A percentile compares a stretch with the other conserved stretches of the same genome.
Conservation (phyloP, 2,797 vertebrate genomes). For the Hippopotamyrus pictus region DNA sequence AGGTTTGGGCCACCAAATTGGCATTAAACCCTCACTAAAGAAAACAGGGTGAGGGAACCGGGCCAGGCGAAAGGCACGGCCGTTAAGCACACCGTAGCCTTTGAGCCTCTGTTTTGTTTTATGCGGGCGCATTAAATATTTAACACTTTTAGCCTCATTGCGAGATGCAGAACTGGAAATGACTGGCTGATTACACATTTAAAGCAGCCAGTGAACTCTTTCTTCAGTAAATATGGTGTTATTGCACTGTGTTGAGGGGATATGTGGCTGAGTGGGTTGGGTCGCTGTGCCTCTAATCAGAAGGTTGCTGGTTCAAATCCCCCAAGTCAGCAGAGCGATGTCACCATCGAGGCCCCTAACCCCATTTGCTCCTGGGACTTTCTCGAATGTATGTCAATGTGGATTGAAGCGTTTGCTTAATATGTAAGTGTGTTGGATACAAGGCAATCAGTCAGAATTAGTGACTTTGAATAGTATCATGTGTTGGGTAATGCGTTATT, state of each 20-base stretch:
- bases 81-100: not conserved
- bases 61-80: not conserved
- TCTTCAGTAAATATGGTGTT: not conserved
- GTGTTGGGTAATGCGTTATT: not conserved
- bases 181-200: not conserved
- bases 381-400: not conserved
- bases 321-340: not conserved
- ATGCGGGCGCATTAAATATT: not conserved
- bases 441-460: not conserved
- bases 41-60: not conserved
- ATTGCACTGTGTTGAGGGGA: not conserved
- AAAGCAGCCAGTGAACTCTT: not conserved
- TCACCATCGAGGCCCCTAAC: not conserved
- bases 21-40: not conserved
- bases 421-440: not conserved
- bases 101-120: not conserved
- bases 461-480: not conserved
- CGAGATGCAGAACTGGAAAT: not conserved
- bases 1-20: not conserved
- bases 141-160: slow-evolving; percentile 2
- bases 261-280: not conserved
- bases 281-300: not conserved
- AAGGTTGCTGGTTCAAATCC: not conserved
- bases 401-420: not conserved
- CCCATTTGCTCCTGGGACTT: not conserved